Conservation (phyloP, 2,797 vertebrate species). For the Protonibea diacanthus region DNA sequence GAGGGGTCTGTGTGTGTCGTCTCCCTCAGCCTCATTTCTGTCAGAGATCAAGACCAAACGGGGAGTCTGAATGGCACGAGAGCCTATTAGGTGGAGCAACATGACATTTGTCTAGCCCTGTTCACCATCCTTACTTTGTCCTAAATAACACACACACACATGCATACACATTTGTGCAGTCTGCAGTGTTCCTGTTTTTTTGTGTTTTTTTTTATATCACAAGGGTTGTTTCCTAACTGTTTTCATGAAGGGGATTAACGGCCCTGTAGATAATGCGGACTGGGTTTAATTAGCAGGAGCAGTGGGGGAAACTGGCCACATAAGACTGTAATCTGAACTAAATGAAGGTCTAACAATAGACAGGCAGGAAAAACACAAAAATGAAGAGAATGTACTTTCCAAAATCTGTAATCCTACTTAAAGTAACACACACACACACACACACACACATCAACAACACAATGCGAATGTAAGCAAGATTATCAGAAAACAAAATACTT, state of each 20-base stretch:
- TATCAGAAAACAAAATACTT: constrained; percentile 1
- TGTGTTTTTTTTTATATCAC: constrained; percentile 5
- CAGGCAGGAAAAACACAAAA: constrained; percentile 24
- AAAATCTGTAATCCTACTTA: constrained; percentile 46
- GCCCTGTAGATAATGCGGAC: constrained; percentile 24
- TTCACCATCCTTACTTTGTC: constrained; percentile 47
- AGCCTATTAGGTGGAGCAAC: constrained; percentile 66
- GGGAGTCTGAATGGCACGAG: constrained; percentile 58
- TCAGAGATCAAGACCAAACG: constrained; percentile 54
- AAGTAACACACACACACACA: constrained; percentile 25
- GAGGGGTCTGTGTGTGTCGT: constrained; percentile 17
- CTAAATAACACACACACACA: constrained; percentile 33
- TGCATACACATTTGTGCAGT: background rate
- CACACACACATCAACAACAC: constrained; percentile 16
- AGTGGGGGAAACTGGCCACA: constrained; percentile 42
- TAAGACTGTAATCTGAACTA: constrained; percentile 61
- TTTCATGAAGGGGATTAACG: constrained; percentile 49
- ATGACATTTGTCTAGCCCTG: constrained; percentile 53
- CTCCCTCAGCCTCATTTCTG: constrained; percentile 52
- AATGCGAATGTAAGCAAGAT: constrained; percentile 29
- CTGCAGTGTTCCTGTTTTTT: constrained; percentile 16
- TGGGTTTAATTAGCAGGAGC: constrained; percentile 59
- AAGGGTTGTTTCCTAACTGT: constrained; percentile 27
- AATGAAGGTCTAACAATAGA: constrained; percentile 49
- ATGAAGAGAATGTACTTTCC: constrained; percentile 41